Conservation (phyloP, 2,888 invertebrate genomes). For the Drosophila stalkeri region DNA sequence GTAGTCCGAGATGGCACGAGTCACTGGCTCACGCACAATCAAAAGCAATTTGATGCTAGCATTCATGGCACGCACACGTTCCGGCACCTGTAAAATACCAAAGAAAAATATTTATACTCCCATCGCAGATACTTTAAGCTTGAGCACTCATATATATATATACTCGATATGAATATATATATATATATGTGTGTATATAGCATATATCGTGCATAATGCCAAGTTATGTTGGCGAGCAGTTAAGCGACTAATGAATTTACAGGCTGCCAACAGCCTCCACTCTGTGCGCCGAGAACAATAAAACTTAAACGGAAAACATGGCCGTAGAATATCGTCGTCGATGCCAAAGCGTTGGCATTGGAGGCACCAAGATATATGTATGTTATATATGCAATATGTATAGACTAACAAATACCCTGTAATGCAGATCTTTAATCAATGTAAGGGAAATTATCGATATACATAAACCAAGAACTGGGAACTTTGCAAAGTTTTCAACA, state of each 20-base stretch:
- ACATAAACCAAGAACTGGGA: too few species aligned
- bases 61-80: conserved; percentile 97
- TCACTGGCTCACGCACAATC: conserved; percentile 98
- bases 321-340: conserved; percentile 45
- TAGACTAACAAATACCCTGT: conserved; percentile 15
- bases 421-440: not conserved
- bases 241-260: conserved; percentile 64
- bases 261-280: conserved; percentile 32
- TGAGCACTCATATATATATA: not conserved
- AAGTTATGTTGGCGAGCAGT: conserved; percentile 30
- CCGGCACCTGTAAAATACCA: conserved; percentile 90
- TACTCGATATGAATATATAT: not conserved
- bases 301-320: conserved; percentile 77
- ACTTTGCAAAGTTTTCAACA: too few species aligned
- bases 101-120: not conserved
- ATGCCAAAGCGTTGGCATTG: conserved; percentile 38
- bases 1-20: conserved; percentile 98
- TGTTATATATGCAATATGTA: not conserved
- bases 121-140: conserved; percentile 11
- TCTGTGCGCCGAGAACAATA: conserved; percentile 72
- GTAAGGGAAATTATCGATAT: too few species aligned
- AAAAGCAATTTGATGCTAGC: conserved; percentile 95
- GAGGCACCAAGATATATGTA: conserved; percentile 1
- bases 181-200: not conserved
- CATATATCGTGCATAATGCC: conserved; percentile 29